These are phyloP conservation scores for Eubucco bourcierii DNA, from an alignment of 2,113 vertebrate genomes.

Conservation along the genomic window DNA sequence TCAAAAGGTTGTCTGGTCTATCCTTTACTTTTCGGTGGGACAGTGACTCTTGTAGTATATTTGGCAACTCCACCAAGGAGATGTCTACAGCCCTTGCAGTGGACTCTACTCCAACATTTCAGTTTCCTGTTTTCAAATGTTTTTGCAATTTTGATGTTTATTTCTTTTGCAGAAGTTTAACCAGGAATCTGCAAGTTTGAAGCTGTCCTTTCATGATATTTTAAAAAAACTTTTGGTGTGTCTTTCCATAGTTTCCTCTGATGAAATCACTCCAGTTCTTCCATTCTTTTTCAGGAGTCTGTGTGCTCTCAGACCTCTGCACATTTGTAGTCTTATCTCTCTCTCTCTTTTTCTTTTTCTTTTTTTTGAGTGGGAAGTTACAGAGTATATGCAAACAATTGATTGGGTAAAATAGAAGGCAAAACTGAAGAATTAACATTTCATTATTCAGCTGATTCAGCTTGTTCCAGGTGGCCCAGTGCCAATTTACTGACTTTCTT, in stretches of 20 bases:
- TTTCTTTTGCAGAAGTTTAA: neutral
- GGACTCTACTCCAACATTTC: neutral
- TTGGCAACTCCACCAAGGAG: neutral
- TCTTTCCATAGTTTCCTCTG: neutral
- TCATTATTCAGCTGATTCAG: neutral
- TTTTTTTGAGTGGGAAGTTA: neutral
- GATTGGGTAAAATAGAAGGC: neutral
- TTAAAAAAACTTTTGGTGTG: neutral
- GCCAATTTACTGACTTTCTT: constrained; percentile 25
- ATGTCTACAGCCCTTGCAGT: too few relatives aligned
- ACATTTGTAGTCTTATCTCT: neutral
- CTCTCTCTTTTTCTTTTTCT: neutral
- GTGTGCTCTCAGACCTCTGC: neutral
- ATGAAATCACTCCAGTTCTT: neutral
- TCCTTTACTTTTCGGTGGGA: neutral
- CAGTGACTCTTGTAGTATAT: neutral
- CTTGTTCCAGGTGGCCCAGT: neutral
- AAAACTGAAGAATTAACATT: neutral
- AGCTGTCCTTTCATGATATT: neutral
- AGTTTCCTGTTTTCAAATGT: neutral
- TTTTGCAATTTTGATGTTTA: neutral
- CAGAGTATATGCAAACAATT: neutral
- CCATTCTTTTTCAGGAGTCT: neutral
- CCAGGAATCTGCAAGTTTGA: neutral
- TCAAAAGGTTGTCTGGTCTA: neutral